Conservation (phyloP, 2,113 vertebrate species). For the Dendropsophus ebraccatus region DNA sequence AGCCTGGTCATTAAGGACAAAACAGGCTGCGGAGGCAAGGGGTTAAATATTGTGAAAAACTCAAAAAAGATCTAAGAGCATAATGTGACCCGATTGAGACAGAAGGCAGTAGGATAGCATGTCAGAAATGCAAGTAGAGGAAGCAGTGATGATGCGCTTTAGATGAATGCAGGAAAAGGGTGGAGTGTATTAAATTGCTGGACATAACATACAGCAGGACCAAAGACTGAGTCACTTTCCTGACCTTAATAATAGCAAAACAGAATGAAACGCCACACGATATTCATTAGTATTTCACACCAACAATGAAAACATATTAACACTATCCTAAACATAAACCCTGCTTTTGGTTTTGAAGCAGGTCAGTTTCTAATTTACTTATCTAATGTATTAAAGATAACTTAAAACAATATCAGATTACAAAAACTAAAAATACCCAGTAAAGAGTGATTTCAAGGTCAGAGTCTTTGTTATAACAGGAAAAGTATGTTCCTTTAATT, state of each 20-base stretch:
- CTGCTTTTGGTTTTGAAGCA: neutral
- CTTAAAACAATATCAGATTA: neutral
- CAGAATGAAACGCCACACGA: neutral
- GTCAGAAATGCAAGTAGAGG: neutral
- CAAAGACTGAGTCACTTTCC: constrained; percentile 33
- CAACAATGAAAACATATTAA: constrained; percentile 17
- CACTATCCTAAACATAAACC: neutral
- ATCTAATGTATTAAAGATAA: neutral
- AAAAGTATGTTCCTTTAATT: constrained; percentile 34
- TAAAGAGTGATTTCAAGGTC: constrained; percentile 22
- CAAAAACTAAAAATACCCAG: neutral
- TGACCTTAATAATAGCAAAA: constrained; percentile 21
- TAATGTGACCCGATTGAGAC: neutral
- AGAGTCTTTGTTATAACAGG: constrained; percentile 38
- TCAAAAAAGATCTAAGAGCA: neutral
- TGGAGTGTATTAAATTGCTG: neutral
- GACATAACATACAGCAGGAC: neutral
- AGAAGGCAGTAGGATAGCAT: neutral
- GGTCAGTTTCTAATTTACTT: neutral
- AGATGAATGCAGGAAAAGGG: constrained; percentile 29
- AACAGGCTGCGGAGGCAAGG: too few relatives aligned
- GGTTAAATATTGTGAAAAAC: too few relatives aligned
- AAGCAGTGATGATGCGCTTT: constrained; percentile 7
- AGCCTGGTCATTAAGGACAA: too few relatives aligned
- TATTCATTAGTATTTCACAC: constrained; percentile 4